Evolutionary conservation across 1,140 invertebrate genomes (phyloP).

Genomic region (Drosophila setifemur): DNA sequence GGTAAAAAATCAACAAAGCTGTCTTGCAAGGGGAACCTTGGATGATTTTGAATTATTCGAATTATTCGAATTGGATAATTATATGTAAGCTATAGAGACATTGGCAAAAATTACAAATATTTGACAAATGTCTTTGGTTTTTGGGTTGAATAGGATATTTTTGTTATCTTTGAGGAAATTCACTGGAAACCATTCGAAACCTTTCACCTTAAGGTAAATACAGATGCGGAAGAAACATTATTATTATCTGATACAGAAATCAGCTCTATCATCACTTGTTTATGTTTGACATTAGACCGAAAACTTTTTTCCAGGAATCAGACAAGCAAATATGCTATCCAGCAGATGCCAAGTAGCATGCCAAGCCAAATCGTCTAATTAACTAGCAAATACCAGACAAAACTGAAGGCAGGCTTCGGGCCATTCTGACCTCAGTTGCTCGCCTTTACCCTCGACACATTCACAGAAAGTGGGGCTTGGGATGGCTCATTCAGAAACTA

Average conservation of each 20-base stretch:
- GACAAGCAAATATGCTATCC: conserved; percentile 4
- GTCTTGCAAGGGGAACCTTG: too few relatives aligned
- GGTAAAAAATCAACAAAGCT: too few relatives aligned
- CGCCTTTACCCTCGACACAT: conserved; percentile 3
- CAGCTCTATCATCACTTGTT: conserved; percentile 40
- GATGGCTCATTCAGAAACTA: conserved; percentile 58
- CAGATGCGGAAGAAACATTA: background rate
- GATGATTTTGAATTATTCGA: too few relatives aligned
- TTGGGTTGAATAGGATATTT: too few relatives aligned
- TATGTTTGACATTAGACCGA: conserved; percentile 54
- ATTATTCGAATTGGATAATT: too few relatives aligned
- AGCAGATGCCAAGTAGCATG: too few relatives aligned
- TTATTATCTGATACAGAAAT: conserved; percentile 38
- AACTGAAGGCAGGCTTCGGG: conserved; percentile 19
- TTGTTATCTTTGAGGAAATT: too few relatives aligned
- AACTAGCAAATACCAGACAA: conserved; percentile 50
- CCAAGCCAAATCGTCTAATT: conserved; percentile 66
- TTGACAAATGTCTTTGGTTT: too few relatives aligned
- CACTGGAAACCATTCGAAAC: too few relatives aligned
- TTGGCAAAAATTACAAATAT: too few relatives aligned
- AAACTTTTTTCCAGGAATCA: conserved; percentile 34
- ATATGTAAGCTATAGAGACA: too few relatives aligned
- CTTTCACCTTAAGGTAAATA: too few relatives aligned
- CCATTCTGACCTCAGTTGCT: conserved; percentile 41
- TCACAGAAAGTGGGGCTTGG: background rate